phyloP scores from a whole-genome alignment of 2,797 vertebrate genomes.

The Choloepus didactylus region DNA sequence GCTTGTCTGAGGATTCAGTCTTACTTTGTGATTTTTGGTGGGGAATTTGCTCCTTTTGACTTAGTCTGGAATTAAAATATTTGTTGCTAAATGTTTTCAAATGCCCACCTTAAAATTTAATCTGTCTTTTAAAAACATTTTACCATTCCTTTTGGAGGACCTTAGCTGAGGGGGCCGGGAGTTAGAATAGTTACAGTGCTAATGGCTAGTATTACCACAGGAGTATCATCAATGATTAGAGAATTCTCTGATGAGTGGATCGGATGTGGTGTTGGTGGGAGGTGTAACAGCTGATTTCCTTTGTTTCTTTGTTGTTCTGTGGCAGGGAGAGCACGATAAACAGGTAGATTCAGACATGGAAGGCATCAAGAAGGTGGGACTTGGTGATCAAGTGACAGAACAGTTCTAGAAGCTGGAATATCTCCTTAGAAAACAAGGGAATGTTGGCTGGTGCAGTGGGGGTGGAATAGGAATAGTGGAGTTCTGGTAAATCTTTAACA shows the following conservation, averaged over 20 bases:
- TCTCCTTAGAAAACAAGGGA: not conserved
- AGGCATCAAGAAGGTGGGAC: not conserved
- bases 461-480: not conserved
- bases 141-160: not conserved
- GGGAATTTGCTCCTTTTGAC: not conserved
- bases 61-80: slow-evolving; percentile 56
- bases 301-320: slow-evolving; percentile 26
- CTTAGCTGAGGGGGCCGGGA: not conserved
- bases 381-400: not conserved
- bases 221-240: not conserved
- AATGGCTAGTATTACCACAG: not conserved
- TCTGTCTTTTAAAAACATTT: not conserved
- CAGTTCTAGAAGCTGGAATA: not conserved
- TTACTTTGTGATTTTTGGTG: not conserved
- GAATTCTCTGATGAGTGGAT: not conserved
- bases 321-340: not conserved
- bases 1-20: slow-evolving; percentile 13
- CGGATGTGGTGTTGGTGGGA: not conserved
- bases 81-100: slow-evolving; percentile 52
- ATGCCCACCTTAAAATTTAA: slow-evolving; percentile 1
- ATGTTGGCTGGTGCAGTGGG: not conserved
- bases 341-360: slow-evolving; percentile 7
- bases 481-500: not conserved
- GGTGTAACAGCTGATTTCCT: not conserved
- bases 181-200: not conserved